A percentile compares a stretch with the other conserved stretches of the same genome.
These are phyloP conservation scores for Poeciliopsis infans DNA, from an alignment of 2,797 vertebrate species.

Conservation along the genomic window DNA sequence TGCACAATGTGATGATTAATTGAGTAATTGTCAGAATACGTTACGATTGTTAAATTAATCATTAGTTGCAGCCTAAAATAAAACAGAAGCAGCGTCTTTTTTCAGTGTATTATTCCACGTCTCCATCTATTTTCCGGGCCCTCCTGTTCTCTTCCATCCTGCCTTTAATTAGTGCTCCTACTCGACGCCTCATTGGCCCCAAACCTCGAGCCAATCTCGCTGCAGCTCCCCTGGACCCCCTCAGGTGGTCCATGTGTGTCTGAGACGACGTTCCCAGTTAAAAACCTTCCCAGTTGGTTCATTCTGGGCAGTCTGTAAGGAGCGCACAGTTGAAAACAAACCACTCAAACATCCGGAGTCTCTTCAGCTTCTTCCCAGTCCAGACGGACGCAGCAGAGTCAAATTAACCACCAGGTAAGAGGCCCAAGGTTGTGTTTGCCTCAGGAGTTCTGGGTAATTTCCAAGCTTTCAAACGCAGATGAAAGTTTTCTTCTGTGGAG, in stretches of 20 bases:
- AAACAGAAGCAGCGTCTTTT: background rate
- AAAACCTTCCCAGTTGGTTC: constrained; percentile 56
- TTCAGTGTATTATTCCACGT: constrained; percentile 38
- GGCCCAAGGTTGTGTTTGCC: background rate
- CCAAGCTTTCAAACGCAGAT: constrained; percentile 41
- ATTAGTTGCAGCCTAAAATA: too few relatives aligned
- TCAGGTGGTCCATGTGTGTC: constrained; percentile 43
- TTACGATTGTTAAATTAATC: too few relatives aligned
- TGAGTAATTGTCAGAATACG: too few relatives aligned
- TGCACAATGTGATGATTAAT: too few relatives aligned
- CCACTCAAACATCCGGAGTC: background rate
- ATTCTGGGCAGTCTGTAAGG: constrained; percentile 61
- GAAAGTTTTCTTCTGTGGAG: constrained; percentile 29
- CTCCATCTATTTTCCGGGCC: constrained; percentile 25
- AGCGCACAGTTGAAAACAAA: constrained; percentile 16
- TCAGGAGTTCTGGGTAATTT: constrained; percentile 25
- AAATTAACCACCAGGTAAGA: constrained; percentile 61
- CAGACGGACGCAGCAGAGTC: constrained; percentile 16
- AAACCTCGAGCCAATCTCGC: constrained; percentile 59
- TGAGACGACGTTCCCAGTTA: constrained; percentile 53
- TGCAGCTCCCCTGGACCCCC: constrained; percentile 46
- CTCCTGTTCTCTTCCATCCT: constrained; percentile 54
- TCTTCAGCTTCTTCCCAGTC: constrained; percentile 22
- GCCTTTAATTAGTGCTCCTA: constrained; percentile 62
- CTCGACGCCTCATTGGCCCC: constrained; percentile 51